These are phyloP conservation scores for Diacarnus erythraeanus DNA, from an alignment of 37 sponge, comb jelly and placozoan species.

Conservation along the genomic window DNA sequence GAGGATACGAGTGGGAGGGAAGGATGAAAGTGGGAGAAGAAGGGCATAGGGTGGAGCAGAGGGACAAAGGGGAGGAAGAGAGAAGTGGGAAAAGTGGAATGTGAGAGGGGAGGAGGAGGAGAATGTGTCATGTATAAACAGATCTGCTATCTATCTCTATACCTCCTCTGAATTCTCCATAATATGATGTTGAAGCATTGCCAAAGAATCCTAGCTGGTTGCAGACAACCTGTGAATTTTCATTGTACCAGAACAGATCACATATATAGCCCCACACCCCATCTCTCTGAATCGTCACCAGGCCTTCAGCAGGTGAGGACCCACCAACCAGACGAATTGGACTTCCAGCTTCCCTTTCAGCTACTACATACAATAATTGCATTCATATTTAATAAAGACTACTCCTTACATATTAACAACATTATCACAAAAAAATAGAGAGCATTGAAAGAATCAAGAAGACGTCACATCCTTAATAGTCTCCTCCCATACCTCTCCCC, in stretches of 20 bases:
- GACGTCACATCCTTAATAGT: no score
- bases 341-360: not conserved
- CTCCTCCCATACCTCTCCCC: no score
- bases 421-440: no score
- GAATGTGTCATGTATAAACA: not conserved
- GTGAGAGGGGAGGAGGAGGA: not conserved
- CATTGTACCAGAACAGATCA: not conserved
- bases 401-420: no score
- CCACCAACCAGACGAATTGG: constrained; percentile 7
- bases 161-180: not conserved
- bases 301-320: not conserved
- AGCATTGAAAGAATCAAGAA: no score
- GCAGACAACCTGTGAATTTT: constrained; percentile 36
- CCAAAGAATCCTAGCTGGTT: constrained; percentile 42
- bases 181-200: not conserved
- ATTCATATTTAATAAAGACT: no score
- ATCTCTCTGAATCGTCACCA: not conserved
- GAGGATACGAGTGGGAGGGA: not conserved
- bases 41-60: not conserved
- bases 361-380: no score
- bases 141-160: not conserved
- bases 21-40: not conserved
- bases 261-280: not conserved
- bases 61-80: not conserved
- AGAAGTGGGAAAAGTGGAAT: not conserved